These are phyloP conservation scores for Ispidina picta DNA, from an alignment of 2,797 vertebrate species.

Conservation along the genomic window DNA sequence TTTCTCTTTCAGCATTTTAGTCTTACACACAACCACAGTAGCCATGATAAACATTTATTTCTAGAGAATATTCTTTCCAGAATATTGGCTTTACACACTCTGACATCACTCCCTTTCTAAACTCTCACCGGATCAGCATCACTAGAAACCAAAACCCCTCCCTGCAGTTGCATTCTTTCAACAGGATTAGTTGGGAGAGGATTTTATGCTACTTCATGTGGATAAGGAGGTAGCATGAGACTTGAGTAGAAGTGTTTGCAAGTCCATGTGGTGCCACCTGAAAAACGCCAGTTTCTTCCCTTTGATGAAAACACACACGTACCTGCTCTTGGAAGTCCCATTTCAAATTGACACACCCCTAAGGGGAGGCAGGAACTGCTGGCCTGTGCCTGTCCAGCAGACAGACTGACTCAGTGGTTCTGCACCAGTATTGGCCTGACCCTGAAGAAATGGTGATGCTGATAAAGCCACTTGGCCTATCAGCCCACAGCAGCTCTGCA, in stretches of 20 bases:
- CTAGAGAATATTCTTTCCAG: not conserved
- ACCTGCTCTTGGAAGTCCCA: accelerated
- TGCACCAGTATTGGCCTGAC: accelerated
- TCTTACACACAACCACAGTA: not conserved
- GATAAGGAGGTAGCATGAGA: not conserved
- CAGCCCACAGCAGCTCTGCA: not conserved
- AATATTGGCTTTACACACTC: not conserved
- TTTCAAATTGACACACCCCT: accelerated
- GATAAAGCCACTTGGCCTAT: accelerated
- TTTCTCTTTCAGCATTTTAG: conserved; percentile 6
- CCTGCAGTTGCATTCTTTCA: accelerated
- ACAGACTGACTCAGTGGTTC: not conserved
- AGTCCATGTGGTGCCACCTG: not conserved
- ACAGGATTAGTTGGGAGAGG: not conserved
- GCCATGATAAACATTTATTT: not conserved
- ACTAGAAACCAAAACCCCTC: not conserved
- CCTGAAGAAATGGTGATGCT: accelerated
- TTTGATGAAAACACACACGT: not conserved
- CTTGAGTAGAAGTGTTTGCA: not conserved
- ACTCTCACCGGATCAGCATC: accelerated
- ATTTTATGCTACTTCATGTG: not conserved
- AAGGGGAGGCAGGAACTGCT: not conserved
- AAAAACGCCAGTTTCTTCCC: not conserved
- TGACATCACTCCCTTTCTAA: not conserved
- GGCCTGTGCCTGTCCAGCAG: not conserved